Percentiles rank a stretch among this genome's conserved stretches.
phyloP scores from a whole-genome alignment of 2,888 invertebrate genomes.

The Calameuta pallipes region DNA sequence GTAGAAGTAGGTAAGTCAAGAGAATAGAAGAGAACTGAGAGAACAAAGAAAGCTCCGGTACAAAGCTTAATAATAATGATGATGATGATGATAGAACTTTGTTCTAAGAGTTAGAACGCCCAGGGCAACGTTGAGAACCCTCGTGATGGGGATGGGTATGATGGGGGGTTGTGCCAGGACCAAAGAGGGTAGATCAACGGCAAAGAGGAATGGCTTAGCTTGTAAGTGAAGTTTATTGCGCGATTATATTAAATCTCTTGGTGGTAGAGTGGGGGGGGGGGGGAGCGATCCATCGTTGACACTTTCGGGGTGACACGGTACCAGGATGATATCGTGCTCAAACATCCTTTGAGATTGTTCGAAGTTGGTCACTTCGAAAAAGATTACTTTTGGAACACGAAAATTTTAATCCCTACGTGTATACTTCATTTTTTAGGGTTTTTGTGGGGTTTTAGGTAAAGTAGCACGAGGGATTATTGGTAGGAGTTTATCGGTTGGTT shows the following conservation, averaged over 20 bases:
- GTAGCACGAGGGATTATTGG: not conserved
- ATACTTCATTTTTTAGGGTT: not conserved
- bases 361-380: not conserved
- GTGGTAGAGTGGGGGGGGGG: constrained; percentile 13
- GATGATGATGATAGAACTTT: constrained; percentile 4
- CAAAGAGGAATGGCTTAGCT: constrained; percentile 34
- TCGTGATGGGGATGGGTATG: not conserved
- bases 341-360: constrained; percentile 22
- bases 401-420: not conserved
- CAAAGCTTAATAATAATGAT: constrained; percentile 9
- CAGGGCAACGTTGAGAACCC: constrained; percentile 3
- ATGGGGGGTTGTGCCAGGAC: not conserved
- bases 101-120: constrained; percentile 13
- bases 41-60: constrained; percentile 23
- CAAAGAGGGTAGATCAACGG: not conserved
- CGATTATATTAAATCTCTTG: constrained; percentile 60
- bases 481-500: not conserved
- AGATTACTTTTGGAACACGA: constrained; percentile 11
- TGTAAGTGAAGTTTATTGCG: constrained; percentile 62
- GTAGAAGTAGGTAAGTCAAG: constrained; percentile 12
- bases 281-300: not conserved
- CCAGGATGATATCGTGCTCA: constrained; percentile 31
- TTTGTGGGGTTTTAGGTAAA: not conserved
- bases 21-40: constrained; percentile 24
- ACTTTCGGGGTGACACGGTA: not conserved